A percentile compares a stretch with the other conserved stretches of the same genome.
Evolutionary conservation across 92 coral and sea anemone genomes (phyloP).

Genomic region (Zoanthus solanderi): DNA sequence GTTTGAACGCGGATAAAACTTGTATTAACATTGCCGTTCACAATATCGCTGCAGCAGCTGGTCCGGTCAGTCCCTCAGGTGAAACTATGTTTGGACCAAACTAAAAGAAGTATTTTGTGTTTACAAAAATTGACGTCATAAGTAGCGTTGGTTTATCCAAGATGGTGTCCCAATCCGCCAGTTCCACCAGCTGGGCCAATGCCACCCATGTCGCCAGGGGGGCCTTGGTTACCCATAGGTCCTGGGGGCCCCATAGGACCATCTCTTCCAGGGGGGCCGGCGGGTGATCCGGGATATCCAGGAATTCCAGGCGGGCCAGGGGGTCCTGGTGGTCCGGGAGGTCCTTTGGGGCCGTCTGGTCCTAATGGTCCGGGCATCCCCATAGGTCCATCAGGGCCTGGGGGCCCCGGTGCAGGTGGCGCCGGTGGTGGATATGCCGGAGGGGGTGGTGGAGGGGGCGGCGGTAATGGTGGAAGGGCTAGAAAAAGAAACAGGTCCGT

Average conservation of each 20-base stretch:
- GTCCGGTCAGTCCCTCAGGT: background rate
- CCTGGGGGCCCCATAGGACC: constrained; percentile 99
- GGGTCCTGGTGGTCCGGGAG: constrained; percentile 96
- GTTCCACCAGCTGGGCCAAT: constrained; percentile 79
- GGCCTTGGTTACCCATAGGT: constrained; percentile 92
- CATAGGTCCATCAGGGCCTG: constrained; percentile 96
- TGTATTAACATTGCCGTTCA: background rate
- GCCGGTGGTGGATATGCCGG: constrained; percentile 96
- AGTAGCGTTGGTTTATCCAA: constrained; percentile 59
- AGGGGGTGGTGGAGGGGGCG: constrained; percentile 66
- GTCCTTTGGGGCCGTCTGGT: constrained; percentile 99
- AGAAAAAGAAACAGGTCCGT: background rate
- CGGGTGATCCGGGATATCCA: constrained; percentile 95
- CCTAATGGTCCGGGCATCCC: constrained; percentile 95
- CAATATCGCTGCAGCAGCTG: background rate
- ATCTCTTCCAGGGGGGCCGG: constrained; percentile 96
- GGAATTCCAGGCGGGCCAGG: constrained; percentile 98
- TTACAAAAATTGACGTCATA: background rate
- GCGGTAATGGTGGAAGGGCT: constrained; percentile 34
- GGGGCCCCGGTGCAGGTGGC: constrained; percentile 96
- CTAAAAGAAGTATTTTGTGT: background rate
- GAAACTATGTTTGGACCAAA: background rate
- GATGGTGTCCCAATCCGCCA: constrained; percentile 75
- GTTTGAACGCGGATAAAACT: background rate
- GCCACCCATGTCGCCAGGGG: constrained; percentile 91